These are phyloP conservation scores for Leptothorax acervorum DNA, from an alignment of 2,888 invertebrate genomes.

Conservation along the genomic window DNA sequence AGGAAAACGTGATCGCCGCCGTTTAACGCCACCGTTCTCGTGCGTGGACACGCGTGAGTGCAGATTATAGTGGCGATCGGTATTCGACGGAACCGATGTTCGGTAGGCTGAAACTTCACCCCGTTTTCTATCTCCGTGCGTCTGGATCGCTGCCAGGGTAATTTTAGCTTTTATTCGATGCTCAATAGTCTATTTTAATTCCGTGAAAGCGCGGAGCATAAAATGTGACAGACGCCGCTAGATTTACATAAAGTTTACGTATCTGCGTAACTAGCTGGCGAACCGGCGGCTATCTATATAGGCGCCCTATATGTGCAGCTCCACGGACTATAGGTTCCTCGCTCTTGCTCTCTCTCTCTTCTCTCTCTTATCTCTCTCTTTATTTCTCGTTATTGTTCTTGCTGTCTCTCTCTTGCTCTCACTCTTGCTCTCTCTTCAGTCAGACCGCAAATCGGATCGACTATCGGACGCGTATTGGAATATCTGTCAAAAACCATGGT, in stretches of 20 bases:
- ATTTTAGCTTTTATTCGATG: constrained; percentile 81
- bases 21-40: background rate
- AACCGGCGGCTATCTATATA: background rate
- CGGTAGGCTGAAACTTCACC: constrained; percentile 55
- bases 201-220: constrained; percentile 72
- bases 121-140: constrained; percentile 72
- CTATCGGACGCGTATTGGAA: constrained; percentile 45
- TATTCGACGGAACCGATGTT: constrained; percentile 49
- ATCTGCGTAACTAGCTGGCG: constrained; percentile 38
- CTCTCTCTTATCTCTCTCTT: no score
- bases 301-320: constrained; percentile 2
- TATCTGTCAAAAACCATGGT: constrained; percentile 49
- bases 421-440: background rate
- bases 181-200: constrained; percentile 79
- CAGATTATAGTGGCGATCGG: constrained; percentile 19
- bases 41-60: background rate
- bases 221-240: constrained; percentile 52
- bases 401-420: background rate
- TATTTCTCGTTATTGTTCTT: background rate
- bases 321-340: background rate
- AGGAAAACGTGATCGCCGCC: background rate
- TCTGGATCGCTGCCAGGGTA: constrained; percentile 80
- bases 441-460: constrained; percentile 44
- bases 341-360: background rate
- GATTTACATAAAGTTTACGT: constrained; percentile 57